These are phyloP conservation scores for Petrosia ficiformis DNA, from an alignment of 37 sponge, comb jelly and placozoan genomes.

Conservation along the genomic window DNA sequence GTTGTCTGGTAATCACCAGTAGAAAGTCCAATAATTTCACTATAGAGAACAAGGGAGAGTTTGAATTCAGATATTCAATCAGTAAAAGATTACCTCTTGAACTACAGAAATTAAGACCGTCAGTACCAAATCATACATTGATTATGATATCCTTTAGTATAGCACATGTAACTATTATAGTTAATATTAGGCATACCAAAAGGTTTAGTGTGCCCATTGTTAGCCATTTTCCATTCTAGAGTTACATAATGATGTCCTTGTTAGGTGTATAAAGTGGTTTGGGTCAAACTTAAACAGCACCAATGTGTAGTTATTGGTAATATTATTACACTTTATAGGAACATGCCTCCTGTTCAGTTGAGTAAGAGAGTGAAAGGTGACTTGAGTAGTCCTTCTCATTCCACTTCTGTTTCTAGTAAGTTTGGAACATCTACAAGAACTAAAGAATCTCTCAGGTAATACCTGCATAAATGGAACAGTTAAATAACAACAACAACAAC, in stretches of 20 bases:
- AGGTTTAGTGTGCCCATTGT: too few relatives aligned
- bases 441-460: constrained; percentile 2
- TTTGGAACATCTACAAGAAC: background rate
- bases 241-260: too few relatives aligned
- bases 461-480: background rate
- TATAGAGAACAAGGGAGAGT: constrained; percentile 91
- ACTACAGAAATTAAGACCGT: constrained; percentile 20
- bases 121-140: background rate
- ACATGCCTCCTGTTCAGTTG: too few relatives aligned
- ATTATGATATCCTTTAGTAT: too few relatives aligned
- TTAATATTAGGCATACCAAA: background rate
- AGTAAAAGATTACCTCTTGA: constrained; percentile 47
- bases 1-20: constrained; percentile 69
- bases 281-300: too few relatives aligned
- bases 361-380: background rate
- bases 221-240: too few relatives aligned
- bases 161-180: background rate
- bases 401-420: background rate
- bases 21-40: constrained; percentile 59
- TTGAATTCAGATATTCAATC: constrained; percentile 96
- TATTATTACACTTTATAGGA: too few relatives aligned
- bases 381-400: background rate
- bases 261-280: too few relatives aligned
- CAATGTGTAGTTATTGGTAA: too few relatives aligned
- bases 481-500: too few relatives aligned